Conservation (phyloP, 2,888 invertebrate species). For the Clusia tigrina region DNA sequence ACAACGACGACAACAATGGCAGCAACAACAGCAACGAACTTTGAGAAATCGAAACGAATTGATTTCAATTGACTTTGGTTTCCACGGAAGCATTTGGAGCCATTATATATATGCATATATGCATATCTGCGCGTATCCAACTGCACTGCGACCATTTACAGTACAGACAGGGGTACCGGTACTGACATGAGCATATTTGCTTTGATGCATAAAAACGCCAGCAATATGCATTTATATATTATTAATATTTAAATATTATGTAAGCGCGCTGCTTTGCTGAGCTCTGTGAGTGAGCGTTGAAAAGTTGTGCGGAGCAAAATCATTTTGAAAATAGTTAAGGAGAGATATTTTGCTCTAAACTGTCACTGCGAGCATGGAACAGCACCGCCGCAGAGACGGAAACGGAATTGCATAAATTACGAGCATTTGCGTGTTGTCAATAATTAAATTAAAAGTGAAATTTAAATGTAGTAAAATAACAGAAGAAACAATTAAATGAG, state of each 20-base stretch:
- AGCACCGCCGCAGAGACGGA: not conserved
- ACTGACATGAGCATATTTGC: no score
- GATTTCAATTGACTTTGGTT: not conserved
- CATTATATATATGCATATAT: not conserved
- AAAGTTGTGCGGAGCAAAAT: no score
- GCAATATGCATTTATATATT: no score
- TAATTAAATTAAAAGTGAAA: constrained; percentile 7
- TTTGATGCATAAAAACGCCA: no score
- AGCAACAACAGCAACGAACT: not conserved
- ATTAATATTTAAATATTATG: no score
- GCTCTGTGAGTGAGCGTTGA: no score
- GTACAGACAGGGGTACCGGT: no score
- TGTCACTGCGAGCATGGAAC: no score
- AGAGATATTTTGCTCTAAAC: no score
- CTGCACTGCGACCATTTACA: not conserved
- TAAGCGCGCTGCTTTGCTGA: no score
- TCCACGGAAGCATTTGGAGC: not conserved
- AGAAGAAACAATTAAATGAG: not conserved
- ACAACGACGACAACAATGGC: not conserved
- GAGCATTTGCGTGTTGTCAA: not conserved
- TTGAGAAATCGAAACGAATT: not conserved
- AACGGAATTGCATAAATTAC: not conserved
- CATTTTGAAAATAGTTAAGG: no score
- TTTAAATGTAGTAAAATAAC: not conserved
- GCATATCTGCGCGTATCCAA: not conserved